Base-by-base conservation (phyloP, 53 echinoderm and acorn worm genomes). In the Antedon mediterranea region DNA sequence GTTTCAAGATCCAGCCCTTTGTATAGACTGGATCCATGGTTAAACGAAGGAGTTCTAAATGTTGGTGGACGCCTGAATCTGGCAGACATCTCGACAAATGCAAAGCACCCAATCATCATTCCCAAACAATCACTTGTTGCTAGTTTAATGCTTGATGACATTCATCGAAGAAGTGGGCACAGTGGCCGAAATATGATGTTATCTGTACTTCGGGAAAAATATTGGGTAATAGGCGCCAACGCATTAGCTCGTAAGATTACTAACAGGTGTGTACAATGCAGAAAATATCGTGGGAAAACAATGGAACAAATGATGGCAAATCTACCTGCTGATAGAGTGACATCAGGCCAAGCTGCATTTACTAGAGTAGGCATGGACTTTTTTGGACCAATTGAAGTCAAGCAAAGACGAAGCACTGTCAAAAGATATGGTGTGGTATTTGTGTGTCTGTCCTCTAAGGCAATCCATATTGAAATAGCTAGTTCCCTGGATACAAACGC, bases 121-220 rank as follows among this genome's bases (percentile, higher is more conserved):
- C 89, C 86, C 28, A 80, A 74, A 42, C 74, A 77, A 3, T 31
- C 34, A 29, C 81, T 77, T 42, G 29, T 86, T 3, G 34, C 81
- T 15, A 31, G 31, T 18, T 33, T 81, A 0, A 71, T 89, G 4
- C 43, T 86, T 0, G 33, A 77, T 0, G 43, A 85, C 32, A 32
- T 78, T 26, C 89, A 89, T 73, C 81, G 84, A 32, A 27, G 43
- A 29, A 43, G 80, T 15, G 77, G 71, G 11, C 88, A 85, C 34
- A 43, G 57, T 28, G 85, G 85, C 31, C 79, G 79, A 34, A 82
- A 85, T 15, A 43, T 81, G 72, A 81, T 88, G 73, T 33, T 84
- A 15, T 77, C 84, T 6, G 5, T 73, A 4, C 20, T 85, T 18
- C 13, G 79, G n/a, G 43, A 57, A 18, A 57, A 8, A 18, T 57